These are phyloP conservation scores for Enteromius anoplus DNA, from an alignment of 2,797 vertebrate species.

Conservation along the genomic window DNA sequence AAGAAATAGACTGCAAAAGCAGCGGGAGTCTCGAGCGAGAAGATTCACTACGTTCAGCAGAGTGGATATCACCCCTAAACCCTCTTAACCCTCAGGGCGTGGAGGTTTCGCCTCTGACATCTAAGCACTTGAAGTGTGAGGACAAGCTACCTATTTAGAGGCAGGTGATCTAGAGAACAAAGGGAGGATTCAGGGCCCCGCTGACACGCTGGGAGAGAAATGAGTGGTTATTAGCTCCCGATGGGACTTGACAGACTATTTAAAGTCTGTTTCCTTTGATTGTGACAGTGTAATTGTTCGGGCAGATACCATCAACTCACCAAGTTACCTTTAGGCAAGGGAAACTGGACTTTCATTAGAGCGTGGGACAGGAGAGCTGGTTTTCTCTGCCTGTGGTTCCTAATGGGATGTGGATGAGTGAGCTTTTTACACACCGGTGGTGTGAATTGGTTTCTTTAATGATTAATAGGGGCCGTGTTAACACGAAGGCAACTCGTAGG, in stretches of 20 bases:
- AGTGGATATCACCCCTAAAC: slow-evolving; percentile 66
- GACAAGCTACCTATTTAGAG: slow-evolving; percentile 81
- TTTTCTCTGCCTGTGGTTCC: slow-evolving; percentile 79
- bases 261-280: slow-evolving; percentile 87
- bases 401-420: slow-evolving; percentile 71
- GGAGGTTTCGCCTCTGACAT: slow-evolving; percentile 68
- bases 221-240: slow-evolving; percentile 83
- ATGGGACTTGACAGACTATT: slow-evolving; percentile 79
- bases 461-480: slow-evolving; percentile 55
- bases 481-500: slow-evolving; percentile 38
- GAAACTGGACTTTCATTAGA: slow-evolving; percentile 87
- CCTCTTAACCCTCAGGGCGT: slow-evolving; percentile 42
- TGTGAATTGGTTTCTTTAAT: slow-evolving; percentile 53
- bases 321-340: slow-evolving; percentile 79
- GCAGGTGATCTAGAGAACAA: slow-evolving; percentile 86
- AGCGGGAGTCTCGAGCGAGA: slow-evolving; percentile 3
- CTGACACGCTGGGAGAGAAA: slow-evolving; percentile 83
- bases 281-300: slow-evolving; percentile 89
- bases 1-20: slow-evolving; percentile 35
- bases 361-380: slow-evolving; percentile 75
- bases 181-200: slow-evolving; percentile 80
- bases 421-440: slow-evolving; percentile 37
- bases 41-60: slow-evolving; percentile 41
- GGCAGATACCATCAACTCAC: slow-evolving; percentile 81
- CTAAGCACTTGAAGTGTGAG: slow-evolving; percentile 83